Base-by-base conservation (phyloP, 2,888 invertebrate genomes). In the Biston stratarius region DNA sequence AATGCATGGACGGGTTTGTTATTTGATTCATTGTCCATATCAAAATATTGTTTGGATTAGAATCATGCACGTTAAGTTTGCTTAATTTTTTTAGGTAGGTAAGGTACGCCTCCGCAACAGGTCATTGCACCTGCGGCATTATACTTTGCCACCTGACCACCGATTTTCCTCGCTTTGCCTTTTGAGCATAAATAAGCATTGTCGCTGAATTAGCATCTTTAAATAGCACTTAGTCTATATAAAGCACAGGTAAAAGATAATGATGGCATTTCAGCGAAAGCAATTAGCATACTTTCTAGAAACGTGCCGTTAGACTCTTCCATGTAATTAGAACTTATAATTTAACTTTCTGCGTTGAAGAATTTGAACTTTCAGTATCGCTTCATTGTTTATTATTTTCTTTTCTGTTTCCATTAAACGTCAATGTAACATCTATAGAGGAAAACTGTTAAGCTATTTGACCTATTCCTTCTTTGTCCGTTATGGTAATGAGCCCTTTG, bases 121-220 rank as follows among this genome's bases (percentile, higher is more conserved):
- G 83, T 83, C 84, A 85, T 69, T 82, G 86, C 78, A 80, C 83
- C 71, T 64, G 38, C 66, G 64, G 74, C 68, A 72, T 70, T 75
- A 51, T 63, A 51, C 59, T 61, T 49, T 66, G 58, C 24, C 57
- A 66, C 62, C 44, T 59, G 59, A 64, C 57, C 62, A 64, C 57
- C 61, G 36, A 68, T 60, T 70, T 72, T 61, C 69, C 67, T 65
- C 62, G 73, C 49, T 14, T 57, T 14, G 47, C 61, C 55, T 79
- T 81, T 77, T 76, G 79, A 60, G 9, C 58, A 34, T 76, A 81
- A 70, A 73, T 66, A 42, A 73, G 74, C 75, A 74, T 63, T 62
- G 56, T 73, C 71, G 73, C 65, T 66, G 66, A 58, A 66, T 73
- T 69, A 69, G 61, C 52, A 55, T 67, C 61, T 73, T 71, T 60